phyloP scores from a whole-genome alignment of 2,888 invertebrate genomes.

The Cephus runcator region DNA sequence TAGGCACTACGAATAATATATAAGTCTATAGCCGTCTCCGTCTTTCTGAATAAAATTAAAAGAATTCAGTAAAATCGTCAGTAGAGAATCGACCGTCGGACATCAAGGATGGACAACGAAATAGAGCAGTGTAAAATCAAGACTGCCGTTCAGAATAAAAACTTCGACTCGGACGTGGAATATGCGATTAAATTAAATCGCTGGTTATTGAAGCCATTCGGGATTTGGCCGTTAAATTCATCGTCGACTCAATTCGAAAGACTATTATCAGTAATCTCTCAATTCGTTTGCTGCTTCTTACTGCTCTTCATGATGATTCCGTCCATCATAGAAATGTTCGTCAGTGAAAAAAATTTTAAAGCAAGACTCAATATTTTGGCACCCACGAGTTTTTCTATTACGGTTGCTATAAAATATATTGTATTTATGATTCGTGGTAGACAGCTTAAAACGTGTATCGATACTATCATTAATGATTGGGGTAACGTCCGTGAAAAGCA shows the following conservation, averaged over 20 bases:
- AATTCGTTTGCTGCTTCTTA: neutral
- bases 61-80: too few relatives aligned
- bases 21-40: too few relatives aligned
- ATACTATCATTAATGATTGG: too few relatives aligned
- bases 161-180: constrained; percentile 12
- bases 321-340: constrained; percentile 16
- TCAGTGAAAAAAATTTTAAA: constrained; percentile 17
- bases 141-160: too few relatives aligned
- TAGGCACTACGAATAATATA: too few relatives aligned
- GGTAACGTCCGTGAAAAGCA: neutral
- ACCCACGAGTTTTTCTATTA: neutral
- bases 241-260: too few relatives aligned
- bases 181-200: constrained; percentile 30
- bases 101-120: too few relatives aligned
- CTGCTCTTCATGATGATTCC: neutral
- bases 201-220: constrained; percentile 33
- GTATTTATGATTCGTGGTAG: neutral
- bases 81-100: too few relatives aligned
- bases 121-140: too few relatives aligned
- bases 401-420: constrained; percentile 48
- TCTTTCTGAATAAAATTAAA: too few relatives aligned
- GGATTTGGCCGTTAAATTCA: constrained; percentile 30
- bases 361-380: neutral
- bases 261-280: too few relatives aligned
- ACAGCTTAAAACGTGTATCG: too few relatives aligned